phyloP scores from a whole-genome alignment of 2,888 invertebrate genomes.

The Diarsia brunnea region DNA sequence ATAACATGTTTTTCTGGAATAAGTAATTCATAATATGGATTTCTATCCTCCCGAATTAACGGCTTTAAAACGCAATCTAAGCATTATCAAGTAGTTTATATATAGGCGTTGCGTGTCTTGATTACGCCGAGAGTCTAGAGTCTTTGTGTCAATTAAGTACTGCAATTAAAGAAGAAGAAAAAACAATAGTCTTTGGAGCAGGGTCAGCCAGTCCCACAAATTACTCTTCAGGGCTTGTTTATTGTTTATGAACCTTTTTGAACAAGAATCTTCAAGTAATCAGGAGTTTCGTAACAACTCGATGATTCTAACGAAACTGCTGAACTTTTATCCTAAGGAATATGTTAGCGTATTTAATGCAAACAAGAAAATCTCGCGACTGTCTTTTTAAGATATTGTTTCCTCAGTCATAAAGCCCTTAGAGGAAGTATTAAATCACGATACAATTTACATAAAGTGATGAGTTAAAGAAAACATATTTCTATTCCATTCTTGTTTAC shows the following conservation, averaged over 20 bases:
- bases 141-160: conserved; percentile 71
- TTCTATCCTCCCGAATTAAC: conserved; percentile 22
- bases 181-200: conserved; percentile 65
- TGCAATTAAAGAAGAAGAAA: conserved; percentile 75
- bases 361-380: conserved; percentile 1
- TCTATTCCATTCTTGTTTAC: conserved; percentile 63
- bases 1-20: not conserved
- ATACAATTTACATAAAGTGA: conserved; percentile 63
- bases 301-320: too few species aligned
- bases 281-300: too few species aligned
- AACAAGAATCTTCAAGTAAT: not conserved
- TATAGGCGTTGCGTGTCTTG: conserved; percentile 71
- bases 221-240: conserved; percentile 50
- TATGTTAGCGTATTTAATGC: not conserved
- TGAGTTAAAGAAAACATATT: conserved; percentile 64
- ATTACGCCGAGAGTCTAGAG: conserved; percentile 42
- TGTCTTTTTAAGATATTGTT: conserved; percentile 36
- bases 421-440: conserved; percentile 60
- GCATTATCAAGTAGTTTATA: conserved; percentile 64
- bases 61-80: conserved; percentile 43
- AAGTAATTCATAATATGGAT: not conserved
- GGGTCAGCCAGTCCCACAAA: conserved; percentile 53
- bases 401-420: conserved; percentile 55
- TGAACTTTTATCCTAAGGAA: too few species aligned
- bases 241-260: conserved; percentile 36